Conservation (phyloP, 2,113 vertebrate species). For the Peromyscus leucopus region DNA sequence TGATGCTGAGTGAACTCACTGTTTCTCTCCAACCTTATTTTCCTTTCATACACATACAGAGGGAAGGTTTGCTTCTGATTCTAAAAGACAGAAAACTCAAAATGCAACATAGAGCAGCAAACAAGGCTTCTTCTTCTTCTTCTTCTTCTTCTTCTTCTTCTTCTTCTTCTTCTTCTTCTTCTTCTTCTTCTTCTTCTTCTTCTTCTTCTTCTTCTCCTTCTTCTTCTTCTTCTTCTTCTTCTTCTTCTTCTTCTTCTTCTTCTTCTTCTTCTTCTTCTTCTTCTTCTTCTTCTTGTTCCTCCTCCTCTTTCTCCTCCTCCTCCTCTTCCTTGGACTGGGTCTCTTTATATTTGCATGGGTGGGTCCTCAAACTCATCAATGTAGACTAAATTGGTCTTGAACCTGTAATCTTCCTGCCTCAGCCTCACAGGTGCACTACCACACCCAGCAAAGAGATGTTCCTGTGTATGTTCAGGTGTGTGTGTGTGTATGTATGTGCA, state of each 20-base stretch:
- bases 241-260: too few relatives aligned
- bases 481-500: background rate
- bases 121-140: background rate
- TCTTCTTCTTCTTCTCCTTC: too few relatives aligned
- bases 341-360: background rate
- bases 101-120: slow-evolving; percentile 26
- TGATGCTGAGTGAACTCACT: background rate
- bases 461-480: background rate
- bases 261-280: too few relatives aligned
- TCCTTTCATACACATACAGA: background rate
- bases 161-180: too few relatives aligned
- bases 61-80: slow-evolving; percentile 7
- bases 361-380: background rate
- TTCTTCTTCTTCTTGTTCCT: background rate
- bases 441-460: background rate
- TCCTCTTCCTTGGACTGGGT: background rate
- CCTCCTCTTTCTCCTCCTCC: background rate
- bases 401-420: background rate
- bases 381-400: background rate
- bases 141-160: too few relatives aligned
- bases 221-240: background rate
- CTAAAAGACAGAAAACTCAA: slow-evolving; percentile 55
- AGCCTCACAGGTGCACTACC: background rate
- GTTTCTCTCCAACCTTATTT: background rate
- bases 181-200: too few relatives aligned